Conservation (phyloP, 2,113 vertebrate species). For the Brachyhypopomus occidentalis region DNA sequence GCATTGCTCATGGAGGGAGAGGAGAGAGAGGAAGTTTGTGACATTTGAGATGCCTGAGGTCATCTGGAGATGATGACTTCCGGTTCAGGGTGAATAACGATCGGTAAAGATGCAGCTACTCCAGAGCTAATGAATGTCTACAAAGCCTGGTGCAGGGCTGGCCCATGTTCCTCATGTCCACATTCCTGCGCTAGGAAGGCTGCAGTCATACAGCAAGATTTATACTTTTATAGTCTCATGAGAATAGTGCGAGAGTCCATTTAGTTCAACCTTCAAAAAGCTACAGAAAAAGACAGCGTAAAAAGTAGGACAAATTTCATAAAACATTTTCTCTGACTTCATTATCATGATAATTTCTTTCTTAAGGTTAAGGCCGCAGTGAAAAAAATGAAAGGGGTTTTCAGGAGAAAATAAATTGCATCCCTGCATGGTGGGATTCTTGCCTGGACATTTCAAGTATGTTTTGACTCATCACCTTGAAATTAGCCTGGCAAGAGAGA, state of each 20-base stretch:
- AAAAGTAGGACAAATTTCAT: conserved; percentile 37
- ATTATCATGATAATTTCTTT: conserved; percentile 30
- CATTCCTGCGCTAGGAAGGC: neutral
- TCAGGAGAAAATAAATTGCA: conserved; percentile 19
- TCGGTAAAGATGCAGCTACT: neutral
- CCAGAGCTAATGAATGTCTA: neutral
- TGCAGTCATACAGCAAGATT: conserved; percentile 7
- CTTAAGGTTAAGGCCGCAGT: conserved; percentile 10
- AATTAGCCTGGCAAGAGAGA: conserved; percentile 10
- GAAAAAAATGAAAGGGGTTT: neutral
- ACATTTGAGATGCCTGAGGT: neutral
- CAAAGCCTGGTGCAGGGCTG: neutral
- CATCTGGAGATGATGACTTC: neutral
- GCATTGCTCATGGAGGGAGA: conserved; percentile 18
- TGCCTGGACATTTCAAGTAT: conserved; percentile 2
- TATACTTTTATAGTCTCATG: conserved; percentile 16
- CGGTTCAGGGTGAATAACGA: neutral
- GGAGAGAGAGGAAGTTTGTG: conserved; percentile 13
- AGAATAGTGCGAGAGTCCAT: conserved; percentile 24
- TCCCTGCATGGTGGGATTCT: conserved; percentile 6
- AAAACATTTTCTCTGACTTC: conserved; percentile 6
- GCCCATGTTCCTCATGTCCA: neutral
- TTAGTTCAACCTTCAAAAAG: conserved; percentile 42
- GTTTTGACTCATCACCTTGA: neutral
- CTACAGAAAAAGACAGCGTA: conserved; percentile 20